Base-by-base conservation (phyloP, 2,797 vertebrate genomes). In the Gorsachius magnificus region DNA sequence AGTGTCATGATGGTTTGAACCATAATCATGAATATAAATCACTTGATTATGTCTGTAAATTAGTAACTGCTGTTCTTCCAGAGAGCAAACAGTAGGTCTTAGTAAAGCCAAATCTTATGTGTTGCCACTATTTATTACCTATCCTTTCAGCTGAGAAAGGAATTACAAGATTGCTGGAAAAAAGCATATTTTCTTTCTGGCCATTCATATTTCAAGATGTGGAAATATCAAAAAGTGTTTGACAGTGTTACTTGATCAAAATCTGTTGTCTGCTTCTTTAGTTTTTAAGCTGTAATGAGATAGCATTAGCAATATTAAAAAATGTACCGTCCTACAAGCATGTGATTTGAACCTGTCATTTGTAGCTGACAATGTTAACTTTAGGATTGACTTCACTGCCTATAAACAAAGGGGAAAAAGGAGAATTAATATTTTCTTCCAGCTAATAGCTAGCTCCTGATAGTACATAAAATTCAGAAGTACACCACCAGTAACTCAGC, bases 21-120 rank as follows among this genome's bases (percentile, higher is more conserved):
- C 13, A 7, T 83, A 87, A 90, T 80, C 68, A 80, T 74, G 35
- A 87, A 63, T 85, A 83, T 83, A 85, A 96, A 93, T 85, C 51
- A 76, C 76, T 85, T 35, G 31, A 64, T 82, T 75, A 38, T 77
- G 56, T 19, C 71, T 85, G 38, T n/a, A 87, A 92, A 92, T 94
- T 88, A 93, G 77, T 87, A 89, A 89, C 63, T 89, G 63, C 50
- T 87, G 31, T 75, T 82, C 56, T 75, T 93, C 64, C 63, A 69
- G 64, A 68, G 8, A 89, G 54, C 8, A 89, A 80, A 79, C 31
- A 17, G 54, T 22, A 75, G 19, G 50, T 84, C 78, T 64, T 71
- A 41, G 57, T 8, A 61, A 58, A 77, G 24, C 63, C 46, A 87
- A 79, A 66, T 26, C 53, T 83, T 26, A 38, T 8, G 11, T 58